These are phyloP conservation scores for Centrocercus urophasianus DNA, from an alignment of 2,113 vertebrate species.

Conservation along the genomic window DNA sequence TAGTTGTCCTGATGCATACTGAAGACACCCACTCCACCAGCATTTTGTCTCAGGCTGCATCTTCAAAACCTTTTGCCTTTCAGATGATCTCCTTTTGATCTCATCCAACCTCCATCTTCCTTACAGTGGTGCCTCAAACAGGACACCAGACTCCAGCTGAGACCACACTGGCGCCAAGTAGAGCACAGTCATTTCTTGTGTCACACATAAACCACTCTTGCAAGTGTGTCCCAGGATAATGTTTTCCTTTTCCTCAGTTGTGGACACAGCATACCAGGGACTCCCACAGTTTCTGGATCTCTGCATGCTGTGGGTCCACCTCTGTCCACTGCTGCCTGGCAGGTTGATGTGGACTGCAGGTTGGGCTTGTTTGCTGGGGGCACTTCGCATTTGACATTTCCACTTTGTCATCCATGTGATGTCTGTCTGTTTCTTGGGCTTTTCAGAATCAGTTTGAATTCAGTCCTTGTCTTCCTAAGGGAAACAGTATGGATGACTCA, in stretches of 20 bases:
- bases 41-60: neutral
- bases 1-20: neutral
- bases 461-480: neutral
- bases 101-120: neutral
- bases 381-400: neutral
- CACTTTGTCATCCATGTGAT: neutral
- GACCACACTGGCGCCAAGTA: fast-evolving
- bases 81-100: neutral
- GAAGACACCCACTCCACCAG: neutral
- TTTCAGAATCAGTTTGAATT: slow-evolving; percentile 36
- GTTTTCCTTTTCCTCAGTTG: neutral
- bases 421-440: neutral
- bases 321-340: neutral
- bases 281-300: neutral
- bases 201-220: neutral
- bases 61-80: neutral
- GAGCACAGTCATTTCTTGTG: neutral
- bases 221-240: neutral
- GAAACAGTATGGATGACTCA: neutral
- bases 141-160: neutral
- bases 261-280: neutral
- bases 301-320: neutral
- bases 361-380: neutral
- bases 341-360: neutral
- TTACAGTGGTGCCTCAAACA: neutral